A percentile compares a stretch with the other conserved stretches of the same genome.
Evolutionary conservation across 2,888 invertebrate species (phyloP).

Genomic region (Spisula subtruncata): DNA sequence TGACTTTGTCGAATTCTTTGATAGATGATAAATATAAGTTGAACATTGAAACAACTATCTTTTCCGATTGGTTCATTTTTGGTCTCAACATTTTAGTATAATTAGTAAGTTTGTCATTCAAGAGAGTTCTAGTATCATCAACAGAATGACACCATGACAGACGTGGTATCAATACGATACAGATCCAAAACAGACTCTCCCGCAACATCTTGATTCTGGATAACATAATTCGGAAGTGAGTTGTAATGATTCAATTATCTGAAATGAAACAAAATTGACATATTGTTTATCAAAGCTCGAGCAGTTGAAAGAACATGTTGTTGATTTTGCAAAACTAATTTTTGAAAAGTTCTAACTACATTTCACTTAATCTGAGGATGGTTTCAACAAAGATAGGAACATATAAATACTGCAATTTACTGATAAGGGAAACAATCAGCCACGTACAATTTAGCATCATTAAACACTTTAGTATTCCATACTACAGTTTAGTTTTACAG

Average conservation of each 20-base stretch:
- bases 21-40: not conserved
- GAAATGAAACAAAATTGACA: not conserved
- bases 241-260: no score
- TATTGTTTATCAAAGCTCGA: not conserved
- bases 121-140: not conserved
- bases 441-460: no score
- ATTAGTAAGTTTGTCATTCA: not conserved
- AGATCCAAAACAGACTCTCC: not conserved
- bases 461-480: no score
- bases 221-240: not conserved
- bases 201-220: not conserved
- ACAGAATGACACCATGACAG: not conserved
- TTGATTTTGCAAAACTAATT: not conserved
- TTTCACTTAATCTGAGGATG: no score
- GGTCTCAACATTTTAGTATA: slow-evolving; percentile 38
- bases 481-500: no score
- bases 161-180: not conserved
- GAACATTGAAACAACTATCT: not conserved
- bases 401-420: not conserved
- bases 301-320: no score
- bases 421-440: not conserved
- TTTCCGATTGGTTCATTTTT: not conserved
- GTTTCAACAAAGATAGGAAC: not conserved
- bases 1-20: not conserved
- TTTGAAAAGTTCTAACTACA: not conserved